A percentile compares a stretch with the other conserved stretches of the same genome.
These are phyloP conservation scores for Drosophila neonasuta DNA, from an alignment of 2,888 invertebrate species.

Conservation along the genomic window DNA sequence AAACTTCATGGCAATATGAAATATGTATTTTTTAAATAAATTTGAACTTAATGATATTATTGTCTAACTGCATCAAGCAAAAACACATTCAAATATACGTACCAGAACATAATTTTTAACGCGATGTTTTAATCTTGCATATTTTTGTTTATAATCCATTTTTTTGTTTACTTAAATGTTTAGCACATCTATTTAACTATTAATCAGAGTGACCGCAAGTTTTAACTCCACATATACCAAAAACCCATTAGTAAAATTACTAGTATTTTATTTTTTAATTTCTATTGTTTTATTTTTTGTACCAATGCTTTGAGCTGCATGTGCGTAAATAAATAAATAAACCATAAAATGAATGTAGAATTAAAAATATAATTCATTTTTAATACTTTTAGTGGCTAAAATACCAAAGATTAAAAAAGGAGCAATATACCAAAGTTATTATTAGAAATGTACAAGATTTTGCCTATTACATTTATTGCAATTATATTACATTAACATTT, in stretches of 20 bases:
- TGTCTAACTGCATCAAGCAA: background rate
- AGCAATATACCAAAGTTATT: background rate
- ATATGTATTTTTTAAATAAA: no score
- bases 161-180: conserved; percentile 16
- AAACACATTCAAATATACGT: background rate
- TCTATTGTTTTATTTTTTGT: no score
- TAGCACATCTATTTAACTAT: background rate
- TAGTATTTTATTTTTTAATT: background rate
- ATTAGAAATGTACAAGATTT: background rate
- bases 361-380: no score
- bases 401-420: no score
- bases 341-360: no score
- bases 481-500: conserved; percentile 16
- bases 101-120: conserved; percentile 24
- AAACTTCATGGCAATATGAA: no score
- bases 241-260: background rate
- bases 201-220: background rate
- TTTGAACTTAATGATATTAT: background rate
- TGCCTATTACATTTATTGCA: background rate
- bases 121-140: conserved; percentile 18
- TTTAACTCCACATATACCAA: background rate
- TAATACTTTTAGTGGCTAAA: no score
- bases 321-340: no score
- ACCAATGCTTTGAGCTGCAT: no score
- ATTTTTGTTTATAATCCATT: conserved; percentile 28